Percentiles rank a stretch among this genome's conserved stretches.
Evolutionary conservation across 1,140 invertebrate genomes (phyloP).

Genomic region (Chymomyza costata): DNA sequence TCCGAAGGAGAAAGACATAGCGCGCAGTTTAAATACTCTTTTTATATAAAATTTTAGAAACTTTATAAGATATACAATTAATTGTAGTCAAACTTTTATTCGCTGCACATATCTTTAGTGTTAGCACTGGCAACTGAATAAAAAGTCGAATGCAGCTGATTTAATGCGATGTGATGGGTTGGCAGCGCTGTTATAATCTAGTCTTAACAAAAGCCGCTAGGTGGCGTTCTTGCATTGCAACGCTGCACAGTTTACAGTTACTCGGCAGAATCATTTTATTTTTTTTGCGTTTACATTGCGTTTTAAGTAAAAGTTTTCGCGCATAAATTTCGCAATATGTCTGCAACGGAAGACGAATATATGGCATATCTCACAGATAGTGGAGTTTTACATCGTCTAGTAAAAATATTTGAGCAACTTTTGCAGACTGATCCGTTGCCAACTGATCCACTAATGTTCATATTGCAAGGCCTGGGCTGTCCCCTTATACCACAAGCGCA

Average conservation of each 20-base stretch:
- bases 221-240: too few species aligned
- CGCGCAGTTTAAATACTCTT: background rate
- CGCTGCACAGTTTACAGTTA: too few species aligned
- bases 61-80: constrained; percentile 5
- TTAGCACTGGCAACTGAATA: too few species aligned
- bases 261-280: too few species aligned
- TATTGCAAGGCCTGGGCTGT: constrained; percentile 37
- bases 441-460: constrained; percentile 37
- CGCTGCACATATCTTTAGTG: too few species aligned
- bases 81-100: too few species aligned
- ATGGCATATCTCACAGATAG: constrained; percentile 29
- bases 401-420: constrained; percentile 42
- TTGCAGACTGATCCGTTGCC: constrained; percentile 30
- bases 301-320: background rate
- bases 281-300: background rate
- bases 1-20: constrained; percentile 64
- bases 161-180: too few species aligned
- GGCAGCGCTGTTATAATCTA: too few species aligned
- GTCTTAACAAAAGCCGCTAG: too few species aligned
- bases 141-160: too few species aligned
- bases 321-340: constrained; percentile 27
- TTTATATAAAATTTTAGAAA: background rate
- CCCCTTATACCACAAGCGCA: constrained; percentile 51
- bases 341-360: constrained; percentile 29
- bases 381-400: constrained; percentile 32